These are phyloP conservation scores for Egretta garzetta DNA, from an alignment of 2,113 vertebrate genomes.

Conservation along the genomic window DNA sequence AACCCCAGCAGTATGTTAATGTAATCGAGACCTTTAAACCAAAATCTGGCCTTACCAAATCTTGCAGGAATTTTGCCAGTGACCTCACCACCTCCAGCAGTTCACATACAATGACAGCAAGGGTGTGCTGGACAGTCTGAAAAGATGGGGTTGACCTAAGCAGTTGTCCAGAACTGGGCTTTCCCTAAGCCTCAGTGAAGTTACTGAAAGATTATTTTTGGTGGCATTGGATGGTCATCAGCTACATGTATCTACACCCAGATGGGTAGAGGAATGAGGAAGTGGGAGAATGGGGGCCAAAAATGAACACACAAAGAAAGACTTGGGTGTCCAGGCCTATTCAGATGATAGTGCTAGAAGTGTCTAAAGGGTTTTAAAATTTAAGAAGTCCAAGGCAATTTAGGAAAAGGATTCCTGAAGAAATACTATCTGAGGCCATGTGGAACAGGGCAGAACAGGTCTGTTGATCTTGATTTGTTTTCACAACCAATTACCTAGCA, in stretches of 20 bases:
- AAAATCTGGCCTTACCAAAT: background rate
- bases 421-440: fast-evolving
- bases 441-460: background rate
- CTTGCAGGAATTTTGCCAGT: background rate
- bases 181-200: background rate
- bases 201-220: background rate
- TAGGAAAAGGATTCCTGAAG: background rate
- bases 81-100: background rate
- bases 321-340: background rate
- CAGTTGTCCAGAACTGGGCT: background rate
- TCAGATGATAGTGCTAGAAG: background rate
- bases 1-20: fast-evolving
- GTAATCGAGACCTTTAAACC: background rate
- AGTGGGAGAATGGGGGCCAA: fast-evolving
- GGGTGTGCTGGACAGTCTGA: background rate
- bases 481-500: background rate
- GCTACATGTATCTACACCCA: too few species aligned
- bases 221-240: background rate
- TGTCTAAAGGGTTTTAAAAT: background rate
- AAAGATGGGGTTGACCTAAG: background rate
- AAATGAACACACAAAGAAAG: background rate
- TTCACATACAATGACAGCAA: background rate
- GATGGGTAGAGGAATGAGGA: background rate
- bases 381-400: background rate
- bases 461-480: background rate